phyloP scores from a whole-genome alignment of 2,113 vertebrate species.

The Psilopsiagon aurifrons region DNA sequence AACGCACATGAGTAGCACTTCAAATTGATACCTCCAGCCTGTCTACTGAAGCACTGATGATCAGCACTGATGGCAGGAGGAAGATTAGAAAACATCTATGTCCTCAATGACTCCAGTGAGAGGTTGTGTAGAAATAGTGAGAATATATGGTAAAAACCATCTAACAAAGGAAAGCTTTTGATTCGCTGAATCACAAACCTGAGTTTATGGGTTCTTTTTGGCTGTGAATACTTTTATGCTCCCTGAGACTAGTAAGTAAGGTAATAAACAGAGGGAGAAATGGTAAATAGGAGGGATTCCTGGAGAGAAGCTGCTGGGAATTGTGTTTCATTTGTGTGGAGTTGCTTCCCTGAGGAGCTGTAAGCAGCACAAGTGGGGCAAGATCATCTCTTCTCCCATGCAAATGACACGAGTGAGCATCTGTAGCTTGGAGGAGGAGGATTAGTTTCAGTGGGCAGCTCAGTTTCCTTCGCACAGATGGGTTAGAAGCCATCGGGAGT shows the following conservation, averaged over 20 bases:
- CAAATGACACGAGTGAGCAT: neutral
- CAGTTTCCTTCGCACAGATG: neutral
- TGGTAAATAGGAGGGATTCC: neutral
- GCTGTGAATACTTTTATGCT: neutral
- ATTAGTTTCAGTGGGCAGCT: neutral
- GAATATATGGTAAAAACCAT: neutral
- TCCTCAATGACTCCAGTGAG: neutral
- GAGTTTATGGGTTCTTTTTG: neutral
- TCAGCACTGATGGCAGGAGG: neutral
- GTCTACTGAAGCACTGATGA: neutral
- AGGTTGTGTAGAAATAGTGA: neutral
- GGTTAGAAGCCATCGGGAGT: neutral
- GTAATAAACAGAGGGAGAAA: neutral
- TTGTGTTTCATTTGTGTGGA: neutral
- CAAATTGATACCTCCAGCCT: neutral
- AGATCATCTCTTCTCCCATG: neutral
- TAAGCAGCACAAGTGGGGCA: neutral
- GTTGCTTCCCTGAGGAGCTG: neutral
- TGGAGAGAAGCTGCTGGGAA: neutral
- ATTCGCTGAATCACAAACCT: neutral
- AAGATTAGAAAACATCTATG: neutral
- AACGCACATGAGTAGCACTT: neutral
- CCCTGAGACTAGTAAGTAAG: neutral
- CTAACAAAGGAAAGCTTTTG: neutral
- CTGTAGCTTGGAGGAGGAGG: neutral